phyloP scores from a whole-genome alignment of 2,113 vertebrate species.

The Bungarus multicinctus region DNA sequence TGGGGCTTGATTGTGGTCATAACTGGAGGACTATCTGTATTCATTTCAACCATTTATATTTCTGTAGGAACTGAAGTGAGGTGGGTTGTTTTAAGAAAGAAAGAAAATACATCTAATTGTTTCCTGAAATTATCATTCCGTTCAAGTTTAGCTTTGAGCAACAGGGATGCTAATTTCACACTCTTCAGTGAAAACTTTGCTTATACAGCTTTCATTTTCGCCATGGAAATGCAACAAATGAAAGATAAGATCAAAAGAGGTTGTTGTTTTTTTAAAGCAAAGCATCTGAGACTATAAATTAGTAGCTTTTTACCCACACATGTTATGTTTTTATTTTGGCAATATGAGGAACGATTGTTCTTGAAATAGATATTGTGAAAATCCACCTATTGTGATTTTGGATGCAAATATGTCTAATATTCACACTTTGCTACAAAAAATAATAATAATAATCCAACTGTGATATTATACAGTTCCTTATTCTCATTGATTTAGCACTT shows the following conservation, averaged over 20 bases:
- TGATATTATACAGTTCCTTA: not conserved
- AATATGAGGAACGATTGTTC: not conserved
- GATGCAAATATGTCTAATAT: not conserved
- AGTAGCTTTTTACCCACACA: not conserved
- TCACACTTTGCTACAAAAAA: not conserved
- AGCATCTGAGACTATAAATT: not conserved
- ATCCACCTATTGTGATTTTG: not conserved
- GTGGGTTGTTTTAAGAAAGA: not conserved
- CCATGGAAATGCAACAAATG: conserved; percentile 23
- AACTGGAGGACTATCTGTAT: not conserved
- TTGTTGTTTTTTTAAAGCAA: not conserved
- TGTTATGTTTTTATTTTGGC: not conserved
- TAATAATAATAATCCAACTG: not conserved
- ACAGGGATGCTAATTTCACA: conserved; percentile 40
- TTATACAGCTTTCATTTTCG: conserved; percentile 27
- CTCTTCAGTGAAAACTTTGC: conserved; percentile 28
- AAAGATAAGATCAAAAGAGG: not conserved
- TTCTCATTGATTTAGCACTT: not conserved
- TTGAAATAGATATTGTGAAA: not conserved
- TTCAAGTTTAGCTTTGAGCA: conserved; percentile 46
- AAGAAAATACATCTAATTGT: conserved; percentile 39
- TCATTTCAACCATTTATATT: conserved; percentile 38
- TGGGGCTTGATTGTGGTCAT: no score
- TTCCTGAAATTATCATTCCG: conserved; percentile 56
- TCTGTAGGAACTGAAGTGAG: conserved; percentile 41